phyloP scores from a whole-genome alignment of 2,113 vertebrate species.

The Neogobius melanostomus region DNA sequence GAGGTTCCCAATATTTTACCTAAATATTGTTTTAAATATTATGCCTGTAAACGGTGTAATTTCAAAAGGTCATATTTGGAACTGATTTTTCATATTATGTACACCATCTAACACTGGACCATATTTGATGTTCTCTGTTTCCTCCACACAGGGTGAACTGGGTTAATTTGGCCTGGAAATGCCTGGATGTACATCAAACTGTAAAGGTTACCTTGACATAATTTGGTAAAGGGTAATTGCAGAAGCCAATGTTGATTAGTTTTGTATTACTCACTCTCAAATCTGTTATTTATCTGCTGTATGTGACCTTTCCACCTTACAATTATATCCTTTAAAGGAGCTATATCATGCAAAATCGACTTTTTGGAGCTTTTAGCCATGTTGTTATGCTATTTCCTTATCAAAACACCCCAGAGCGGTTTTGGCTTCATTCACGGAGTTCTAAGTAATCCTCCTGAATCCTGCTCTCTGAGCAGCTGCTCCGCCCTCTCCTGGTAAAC shows the following conservation, averaged over 20 bases:
- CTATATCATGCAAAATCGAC: too few relatives aligned
- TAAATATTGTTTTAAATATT: neutral
- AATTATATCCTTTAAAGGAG: neutral
- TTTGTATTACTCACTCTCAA: neutral
- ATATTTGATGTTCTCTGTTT: neutral
- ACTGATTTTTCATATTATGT: neutral
- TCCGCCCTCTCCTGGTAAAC: too few relatives aligned
- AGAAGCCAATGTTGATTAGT: neutral
- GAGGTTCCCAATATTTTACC: too few relatives aligned
- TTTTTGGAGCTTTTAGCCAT: too few relatives aligned
- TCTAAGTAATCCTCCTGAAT: too few relatives aligned
- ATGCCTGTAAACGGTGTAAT: neutral
- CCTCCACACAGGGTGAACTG: neutral
- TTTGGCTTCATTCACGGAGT: too few relatives aligned
- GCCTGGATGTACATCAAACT: neutral
- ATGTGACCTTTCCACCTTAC: neutral
- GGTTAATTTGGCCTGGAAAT: conserved; percentile 1
- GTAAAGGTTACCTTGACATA: neutral
- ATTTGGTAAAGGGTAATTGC: conserved; percentile 2
- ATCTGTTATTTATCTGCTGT: neutral
- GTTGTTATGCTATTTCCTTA: too few relatives aligned
- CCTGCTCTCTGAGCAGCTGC: too few relatives aligned
- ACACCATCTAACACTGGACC: neutral
- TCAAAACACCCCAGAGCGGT: too few relatives aligned
- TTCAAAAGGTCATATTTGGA: conserved; percentile 13